phyloP scores from a whole-genome alignment of 1,140 invertebrate species.

The Diploscapter pachys region DNA sequence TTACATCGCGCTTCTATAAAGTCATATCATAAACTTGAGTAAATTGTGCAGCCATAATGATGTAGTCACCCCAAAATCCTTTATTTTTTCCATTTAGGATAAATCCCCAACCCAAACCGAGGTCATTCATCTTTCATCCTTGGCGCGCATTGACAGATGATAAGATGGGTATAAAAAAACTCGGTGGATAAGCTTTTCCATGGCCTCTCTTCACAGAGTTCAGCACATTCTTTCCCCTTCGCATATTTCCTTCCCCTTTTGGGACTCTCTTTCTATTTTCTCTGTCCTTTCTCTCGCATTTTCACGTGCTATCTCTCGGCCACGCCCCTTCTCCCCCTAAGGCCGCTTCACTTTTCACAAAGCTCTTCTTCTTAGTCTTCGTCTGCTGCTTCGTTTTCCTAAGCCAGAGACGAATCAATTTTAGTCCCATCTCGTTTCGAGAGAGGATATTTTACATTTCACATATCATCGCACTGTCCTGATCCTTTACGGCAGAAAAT shows the following conservation, averaged over 20 bases:
- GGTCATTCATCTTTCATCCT: too few species aligned
- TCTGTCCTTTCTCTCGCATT: not conserved
- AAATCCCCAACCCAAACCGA: too few species aligned
- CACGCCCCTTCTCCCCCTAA: not conserved
- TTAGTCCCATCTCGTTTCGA: conserved; percentile 1
- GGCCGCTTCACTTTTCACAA: not conserved
- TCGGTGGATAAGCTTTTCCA: too few species aligned
- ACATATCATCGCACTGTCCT: not conserved
- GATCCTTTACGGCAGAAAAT: not conserved
- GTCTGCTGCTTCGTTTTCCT: not conserved
- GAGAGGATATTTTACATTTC: not conserved
- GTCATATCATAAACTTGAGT: too few species aligned
- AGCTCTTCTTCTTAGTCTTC: conserved; percentile 7
- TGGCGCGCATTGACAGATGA: too few species aligned
- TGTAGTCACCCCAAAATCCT: too few species aligned
- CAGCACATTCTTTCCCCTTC: not conserved
- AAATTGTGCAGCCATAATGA: too few species aligned
- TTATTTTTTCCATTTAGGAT: too few species aligned
- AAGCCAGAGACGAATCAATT: conserved; percentile 10
- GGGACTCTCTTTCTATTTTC: not conserved
- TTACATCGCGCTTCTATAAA: too few species aligned
- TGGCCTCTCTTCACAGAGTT: too few species aligned
- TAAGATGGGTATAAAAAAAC: too few species aligned
- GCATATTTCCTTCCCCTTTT: not conserved
- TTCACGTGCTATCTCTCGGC: not conserved